These are phyloP conservation scores for Ranitomeya imitator DNA, from an alignment of 2,113 vertebrate species.

Conservation along the genomic window DNA sequence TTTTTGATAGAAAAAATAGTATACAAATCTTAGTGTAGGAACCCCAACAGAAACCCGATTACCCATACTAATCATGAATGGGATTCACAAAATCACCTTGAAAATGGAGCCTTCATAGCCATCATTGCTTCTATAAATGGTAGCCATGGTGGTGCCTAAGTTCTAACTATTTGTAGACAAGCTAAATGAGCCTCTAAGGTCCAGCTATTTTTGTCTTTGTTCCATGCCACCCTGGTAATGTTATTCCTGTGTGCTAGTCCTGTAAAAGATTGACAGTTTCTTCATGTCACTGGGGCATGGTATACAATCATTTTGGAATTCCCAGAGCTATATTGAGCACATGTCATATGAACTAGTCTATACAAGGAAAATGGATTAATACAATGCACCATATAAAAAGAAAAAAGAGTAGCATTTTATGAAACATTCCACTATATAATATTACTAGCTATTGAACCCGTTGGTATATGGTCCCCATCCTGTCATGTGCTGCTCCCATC, in stretches of 20 bases:
- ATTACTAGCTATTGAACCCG: too few species aligned
- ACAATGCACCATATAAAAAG: neutral
- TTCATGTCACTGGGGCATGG: neutral
- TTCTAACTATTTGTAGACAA: neutral
- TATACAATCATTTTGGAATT: neutral
- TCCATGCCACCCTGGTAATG: conserved; percentile 1
- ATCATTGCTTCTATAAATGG: neutral
- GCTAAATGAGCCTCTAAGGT: neutral
- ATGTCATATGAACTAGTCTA: neutral
- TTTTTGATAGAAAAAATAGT: neutral
- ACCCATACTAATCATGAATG: neutral
- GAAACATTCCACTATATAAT: neutral
- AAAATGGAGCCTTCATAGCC: neutral
- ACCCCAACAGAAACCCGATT: neutral
- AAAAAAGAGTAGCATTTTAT: neutral
- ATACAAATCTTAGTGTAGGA: neutral
- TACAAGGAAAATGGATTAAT: neutral
- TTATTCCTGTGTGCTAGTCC: neutral
- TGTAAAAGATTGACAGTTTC: neutral
- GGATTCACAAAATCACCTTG: neutral
- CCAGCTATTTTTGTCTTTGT: conserved; percentile 3
- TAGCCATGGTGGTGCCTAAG: neutral
- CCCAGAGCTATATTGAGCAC: neutral
- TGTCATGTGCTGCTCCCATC: too few species aligned
- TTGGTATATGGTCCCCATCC: too few species aligned